These are phyloP conservation scores for Calvadosia cruxmelitensis DNA, from an alignment of 30 jellyfish, hydroid and myxozoan species.

Conservation along the genomic window DNA sequence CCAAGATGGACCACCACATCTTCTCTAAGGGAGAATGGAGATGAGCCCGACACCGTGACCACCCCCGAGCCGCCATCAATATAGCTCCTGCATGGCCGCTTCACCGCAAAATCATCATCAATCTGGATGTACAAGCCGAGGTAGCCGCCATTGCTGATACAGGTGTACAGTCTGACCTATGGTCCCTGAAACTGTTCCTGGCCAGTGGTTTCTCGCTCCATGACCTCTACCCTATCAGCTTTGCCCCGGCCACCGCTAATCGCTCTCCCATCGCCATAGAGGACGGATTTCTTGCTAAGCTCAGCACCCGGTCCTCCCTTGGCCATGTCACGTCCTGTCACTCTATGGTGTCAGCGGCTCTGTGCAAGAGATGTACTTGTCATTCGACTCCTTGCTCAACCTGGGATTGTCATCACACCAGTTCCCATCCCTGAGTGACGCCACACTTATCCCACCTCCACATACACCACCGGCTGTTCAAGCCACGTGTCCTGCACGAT, in stretches of 20 bases:
- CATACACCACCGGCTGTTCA: too few relatives aligned
- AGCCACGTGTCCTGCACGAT: too few relatives aligned
- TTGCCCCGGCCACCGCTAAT: neutral
- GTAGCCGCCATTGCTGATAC: neutral
- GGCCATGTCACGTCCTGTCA: neutral
- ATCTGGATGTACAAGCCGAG: neutral
- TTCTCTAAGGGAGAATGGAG: conserved; percentile 1
- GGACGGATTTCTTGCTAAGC: neutral
- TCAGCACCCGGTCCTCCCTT: neutral
- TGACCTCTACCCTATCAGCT: neutral
- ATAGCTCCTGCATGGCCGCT: neutral
- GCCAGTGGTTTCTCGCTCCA: neutral
- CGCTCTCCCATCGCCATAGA: neutral
- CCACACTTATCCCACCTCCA: neutral
- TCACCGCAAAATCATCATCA: too few relatives aligned
- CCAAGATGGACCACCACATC: neutral
- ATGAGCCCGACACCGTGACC: neutral
- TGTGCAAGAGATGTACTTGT: neutral
- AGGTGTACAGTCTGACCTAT: neutral
- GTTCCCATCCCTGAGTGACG: neutral
- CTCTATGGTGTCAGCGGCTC: neutral
- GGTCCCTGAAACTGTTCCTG: neutral
- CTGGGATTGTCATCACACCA: neutral
- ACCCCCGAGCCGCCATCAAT: neutral
- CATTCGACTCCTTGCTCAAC: neutral